phyloP scores from a whole-genome alignment of 2,797 vertebrate genomes.

The Prunella strophiata region DNA sequence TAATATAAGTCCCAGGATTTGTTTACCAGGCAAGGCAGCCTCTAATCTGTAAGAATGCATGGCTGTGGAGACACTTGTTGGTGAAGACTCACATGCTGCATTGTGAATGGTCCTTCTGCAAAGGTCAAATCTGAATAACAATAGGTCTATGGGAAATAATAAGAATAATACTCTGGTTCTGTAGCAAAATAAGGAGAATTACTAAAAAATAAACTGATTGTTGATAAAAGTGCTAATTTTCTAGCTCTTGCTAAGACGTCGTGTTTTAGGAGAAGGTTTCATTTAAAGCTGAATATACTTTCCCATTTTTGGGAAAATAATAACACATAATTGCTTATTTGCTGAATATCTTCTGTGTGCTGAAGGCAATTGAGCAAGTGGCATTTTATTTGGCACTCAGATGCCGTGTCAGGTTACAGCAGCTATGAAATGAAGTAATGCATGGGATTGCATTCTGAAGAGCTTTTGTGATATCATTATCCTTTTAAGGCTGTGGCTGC shows the following conservation, averaged over 20 bases:
- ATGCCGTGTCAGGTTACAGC: neutral
- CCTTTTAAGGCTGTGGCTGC: neutral
- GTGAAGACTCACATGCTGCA: fast-evolving
- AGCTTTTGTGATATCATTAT: neutral
- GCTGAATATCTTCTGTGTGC: neutral
- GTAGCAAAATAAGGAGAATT: neutral
- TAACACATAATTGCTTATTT: neutral
- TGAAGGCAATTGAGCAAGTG: neutral
- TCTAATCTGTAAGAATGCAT: neutral
- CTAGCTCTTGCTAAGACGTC: neutral
- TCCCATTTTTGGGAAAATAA: neutral
- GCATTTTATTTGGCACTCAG: neutral
- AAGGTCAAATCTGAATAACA: neutral
- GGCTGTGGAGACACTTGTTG: neutral
- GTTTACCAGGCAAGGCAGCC: neutral
- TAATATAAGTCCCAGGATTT: neutral
- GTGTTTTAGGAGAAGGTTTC: neutral
- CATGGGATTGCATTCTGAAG: neutral
- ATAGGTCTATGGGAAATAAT: neutral
- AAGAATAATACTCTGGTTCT: neutral
- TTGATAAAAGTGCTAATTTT: neutral
- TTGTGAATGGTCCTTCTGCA: neutral
- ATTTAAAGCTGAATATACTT: neutral
- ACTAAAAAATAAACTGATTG: neutral
- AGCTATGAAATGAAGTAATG: neutral